Evolutionary conservation across 2,888 invertebrate genomes (phyloP).

Genomic region (Agriopis marginaria): DNA sequence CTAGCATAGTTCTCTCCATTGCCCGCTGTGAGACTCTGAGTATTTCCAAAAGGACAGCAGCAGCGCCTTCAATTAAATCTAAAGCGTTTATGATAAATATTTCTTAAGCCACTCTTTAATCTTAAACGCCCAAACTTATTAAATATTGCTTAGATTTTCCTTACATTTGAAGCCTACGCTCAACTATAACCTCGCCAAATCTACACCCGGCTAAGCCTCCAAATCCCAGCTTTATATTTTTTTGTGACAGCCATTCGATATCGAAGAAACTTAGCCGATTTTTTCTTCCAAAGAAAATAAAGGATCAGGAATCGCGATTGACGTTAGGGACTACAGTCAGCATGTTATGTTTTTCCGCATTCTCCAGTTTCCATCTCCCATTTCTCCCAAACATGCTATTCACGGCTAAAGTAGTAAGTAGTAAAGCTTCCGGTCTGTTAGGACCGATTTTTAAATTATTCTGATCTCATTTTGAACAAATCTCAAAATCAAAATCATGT

Average conservation of each 20-base stretch:
- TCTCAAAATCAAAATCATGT: no score
- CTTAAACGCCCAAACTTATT: conserved; percentile 1
- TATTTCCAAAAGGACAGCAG: no score
- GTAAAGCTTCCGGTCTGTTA: no score
- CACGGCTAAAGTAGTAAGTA: conserved; percentile 22
- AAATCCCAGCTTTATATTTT: conserved; percentile 41
- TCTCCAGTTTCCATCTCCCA: no score
- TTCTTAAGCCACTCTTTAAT: not conserved
- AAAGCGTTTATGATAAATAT: no score
- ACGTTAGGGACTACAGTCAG: conserved; percentile 41
- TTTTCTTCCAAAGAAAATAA: conserved; percentile 42
- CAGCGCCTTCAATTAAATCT: no score
- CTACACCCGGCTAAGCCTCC: conserved; percentile 28
- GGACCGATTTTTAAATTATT: no score
- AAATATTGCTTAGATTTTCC: not conserved
- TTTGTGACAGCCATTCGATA: conserved; percentile 43
- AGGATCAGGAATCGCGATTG: conserved; percentile 43
- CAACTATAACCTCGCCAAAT: conserved; percentile 22
- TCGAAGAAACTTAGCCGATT: conserved; percentile 41
- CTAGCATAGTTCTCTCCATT: no score
- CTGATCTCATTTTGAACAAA: no score
- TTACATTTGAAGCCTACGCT: conserved; percentile 14
- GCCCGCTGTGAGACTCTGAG: no score
- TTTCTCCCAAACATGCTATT: conserved; percentile 29
- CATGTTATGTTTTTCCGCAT: conserved; percentile 40